Evolutionary conservation across 2,888 invertebrate genomes (phyloP).

Genomic region (Apodemia hepburni): DNA sequence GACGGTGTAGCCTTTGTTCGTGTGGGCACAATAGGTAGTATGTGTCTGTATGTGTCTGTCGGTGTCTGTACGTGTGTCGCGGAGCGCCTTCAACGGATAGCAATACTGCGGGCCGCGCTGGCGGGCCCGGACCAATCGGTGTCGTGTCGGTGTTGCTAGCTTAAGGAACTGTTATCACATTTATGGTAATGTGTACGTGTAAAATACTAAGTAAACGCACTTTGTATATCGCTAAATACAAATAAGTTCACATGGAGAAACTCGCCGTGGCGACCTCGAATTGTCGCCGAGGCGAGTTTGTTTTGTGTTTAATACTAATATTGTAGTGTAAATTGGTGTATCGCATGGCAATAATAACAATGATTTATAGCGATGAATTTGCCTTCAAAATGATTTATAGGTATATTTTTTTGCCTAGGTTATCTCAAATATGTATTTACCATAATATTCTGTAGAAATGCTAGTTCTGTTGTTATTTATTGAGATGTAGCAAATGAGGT

Average conservation of each 20-base stretch:
- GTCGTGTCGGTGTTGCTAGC: conserved; percentile 70
- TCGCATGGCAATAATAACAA: conserved; percentile 53
- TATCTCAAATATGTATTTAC: conserved; percentile 36
- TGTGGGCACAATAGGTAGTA: background rate
- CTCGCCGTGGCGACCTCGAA: conserved; percentile 19
- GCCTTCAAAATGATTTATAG: conserved; percentile 11
- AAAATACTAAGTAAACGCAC: conserved; percentile 47
- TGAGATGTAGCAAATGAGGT: background rate
- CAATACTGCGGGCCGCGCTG: conserved; percentile 59
- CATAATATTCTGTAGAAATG: conserved; percentile 44
- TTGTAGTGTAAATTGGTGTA: conserved; percentile 46
- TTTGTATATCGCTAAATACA: conserved; percentile 49
- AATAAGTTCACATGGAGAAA: conserved; percentile 36
- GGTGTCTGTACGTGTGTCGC: too few species aligned
- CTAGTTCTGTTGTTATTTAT: conserved; percentile 45
- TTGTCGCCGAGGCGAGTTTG: conserved; percentile 23
- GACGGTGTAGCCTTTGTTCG: conserved; percentile 7
- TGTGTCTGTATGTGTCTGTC: background rate
- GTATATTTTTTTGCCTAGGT: background rate
- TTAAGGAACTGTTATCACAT: conserved; percentile 41
- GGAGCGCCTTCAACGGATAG: conserved; percentile 45
- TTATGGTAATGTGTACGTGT: conserved; percentile 37
- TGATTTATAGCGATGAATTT: background rate
- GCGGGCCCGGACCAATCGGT: conserved; percentile 66
- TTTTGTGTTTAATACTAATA: conserved; percentile 32